phyloP scores from a whole-genome alignment of 2,113 vertebrate species.

The Anthoscopus minutus region DNA sequence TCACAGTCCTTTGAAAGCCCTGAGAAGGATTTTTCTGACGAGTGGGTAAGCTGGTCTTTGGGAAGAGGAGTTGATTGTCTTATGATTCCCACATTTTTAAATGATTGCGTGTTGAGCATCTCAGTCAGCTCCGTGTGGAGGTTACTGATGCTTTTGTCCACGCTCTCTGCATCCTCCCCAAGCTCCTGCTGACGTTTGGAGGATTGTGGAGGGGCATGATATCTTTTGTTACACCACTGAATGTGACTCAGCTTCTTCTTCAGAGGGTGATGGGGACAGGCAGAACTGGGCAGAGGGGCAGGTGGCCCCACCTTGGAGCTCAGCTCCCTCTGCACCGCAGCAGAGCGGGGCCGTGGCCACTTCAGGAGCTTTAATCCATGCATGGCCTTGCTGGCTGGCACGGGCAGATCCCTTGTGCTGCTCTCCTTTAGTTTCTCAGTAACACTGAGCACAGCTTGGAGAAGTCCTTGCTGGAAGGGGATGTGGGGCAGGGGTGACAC shows the following conservation, averaged over 20 bases:
- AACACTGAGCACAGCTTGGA: neutral
- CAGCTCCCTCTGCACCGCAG: neutral
- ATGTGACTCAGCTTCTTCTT: neutral
- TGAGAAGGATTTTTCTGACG: neutral
- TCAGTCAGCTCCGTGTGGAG: neutral
- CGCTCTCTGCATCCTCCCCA: neutral
- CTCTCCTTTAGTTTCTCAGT: neutral
- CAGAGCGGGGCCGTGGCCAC: neutral
- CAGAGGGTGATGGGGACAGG: neutral
- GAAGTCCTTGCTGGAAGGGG: neutral
- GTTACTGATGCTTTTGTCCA: neutral
- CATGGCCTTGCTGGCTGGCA: fast-evolving
- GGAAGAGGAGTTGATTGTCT: neutral
- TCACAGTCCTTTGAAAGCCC: neutral
- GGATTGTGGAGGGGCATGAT: fast-evolving
- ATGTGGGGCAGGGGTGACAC: slow-evolving; percentile 4
- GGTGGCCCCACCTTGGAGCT: neutral
- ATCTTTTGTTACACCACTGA: neutral
- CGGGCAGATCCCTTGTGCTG: fast-evolving
- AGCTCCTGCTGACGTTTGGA: fast-evolving
- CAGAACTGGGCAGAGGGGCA: neutral
- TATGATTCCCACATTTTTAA: neutral
- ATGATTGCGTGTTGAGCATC: neutral
- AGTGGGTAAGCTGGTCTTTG: slow-evolving; percentile 3
- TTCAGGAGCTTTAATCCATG: fast-evolving